Base-by-base conservation (phyloP, 1,140 invertebrate species). In the Cydia pomonella region DNA sequence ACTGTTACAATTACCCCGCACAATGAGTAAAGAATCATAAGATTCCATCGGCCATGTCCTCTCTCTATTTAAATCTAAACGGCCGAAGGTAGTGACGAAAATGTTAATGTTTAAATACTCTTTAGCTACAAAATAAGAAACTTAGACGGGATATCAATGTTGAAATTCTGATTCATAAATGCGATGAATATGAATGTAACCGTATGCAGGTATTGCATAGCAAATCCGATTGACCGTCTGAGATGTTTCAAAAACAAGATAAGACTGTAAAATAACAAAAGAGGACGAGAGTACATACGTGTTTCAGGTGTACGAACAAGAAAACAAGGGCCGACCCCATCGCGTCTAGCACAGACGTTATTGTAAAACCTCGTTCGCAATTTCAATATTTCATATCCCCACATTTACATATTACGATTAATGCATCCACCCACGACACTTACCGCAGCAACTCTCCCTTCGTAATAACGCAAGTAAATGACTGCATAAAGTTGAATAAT, bases 401-500 rank as follows among this genome's bases (percentile, higher is more conserved):
- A 82, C 84, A 92, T 91, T 92, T 90, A 90, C 88, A 91, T 92
- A 91, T 91, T 87, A 85, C 86, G 87, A 91, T 91, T 91, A 91
- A 92, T 92, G 89, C 89, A 92, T 88, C 84, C 87, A 91, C 86
- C 89, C 87, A 92, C 89, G 86, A 88, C 85, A 89, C 83, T 87
- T 84, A 87, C 85, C 86, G 82, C 85, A 84, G 80, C 78, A 82
- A 84, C 87, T 88, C 84, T 86, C 90, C 86, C 88, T 92, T 86
- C 83, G 86, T 89, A 88, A 91, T 92, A 90, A 90, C 87, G 86
- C 89, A 89, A 92, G 90, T 90, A 92, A 92, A 93, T 90, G 90
- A 89, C 89, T 91, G 89, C 89, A 92, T 90, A 91, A 91, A 92
- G 91, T 89, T 90, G 88, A 90, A 92, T 92, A 93, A 92, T 93